Evolutionary conservation across 1,140 invertebrate species (phyloP).

Genomic region (Sitobion miscanthi): DNA sequence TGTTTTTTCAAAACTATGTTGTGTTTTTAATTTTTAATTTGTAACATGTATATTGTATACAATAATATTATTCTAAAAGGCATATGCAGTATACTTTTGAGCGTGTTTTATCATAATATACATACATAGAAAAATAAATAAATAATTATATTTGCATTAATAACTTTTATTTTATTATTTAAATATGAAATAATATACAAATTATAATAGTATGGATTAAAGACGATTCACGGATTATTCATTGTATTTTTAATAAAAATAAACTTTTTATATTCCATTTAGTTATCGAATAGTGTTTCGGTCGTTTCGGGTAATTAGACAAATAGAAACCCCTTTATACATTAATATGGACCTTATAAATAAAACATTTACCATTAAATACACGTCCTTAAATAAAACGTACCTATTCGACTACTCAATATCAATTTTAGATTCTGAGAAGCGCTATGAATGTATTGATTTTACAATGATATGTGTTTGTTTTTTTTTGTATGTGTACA

Average conservation of each 20-base stretch:
- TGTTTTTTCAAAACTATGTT: neutral
- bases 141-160: neutral
- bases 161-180: neutral
- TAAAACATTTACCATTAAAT: neutral
- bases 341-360: neutral
- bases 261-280: neutral
- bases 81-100: neutral
- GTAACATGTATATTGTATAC: neutral
- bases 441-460: neutral
- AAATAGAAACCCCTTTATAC: neutral
- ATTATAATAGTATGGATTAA: neutral
- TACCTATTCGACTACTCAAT: neutral
- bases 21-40: neutral
- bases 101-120: neutral
- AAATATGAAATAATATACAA: neutral
- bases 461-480: neutral
- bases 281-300: neutral
- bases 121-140: neutral
- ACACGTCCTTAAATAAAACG: neutral
- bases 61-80: neutral
- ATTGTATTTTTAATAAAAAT: neutral
- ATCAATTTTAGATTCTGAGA: neutral
- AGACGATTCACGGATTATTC: neutral
- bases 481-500: neutral
- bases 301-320: neutral